Evolutionary conservation across 1,140 invertebrate genomes (phyloP).

Genomic region (Schmidtea mediterranea): DNA sequence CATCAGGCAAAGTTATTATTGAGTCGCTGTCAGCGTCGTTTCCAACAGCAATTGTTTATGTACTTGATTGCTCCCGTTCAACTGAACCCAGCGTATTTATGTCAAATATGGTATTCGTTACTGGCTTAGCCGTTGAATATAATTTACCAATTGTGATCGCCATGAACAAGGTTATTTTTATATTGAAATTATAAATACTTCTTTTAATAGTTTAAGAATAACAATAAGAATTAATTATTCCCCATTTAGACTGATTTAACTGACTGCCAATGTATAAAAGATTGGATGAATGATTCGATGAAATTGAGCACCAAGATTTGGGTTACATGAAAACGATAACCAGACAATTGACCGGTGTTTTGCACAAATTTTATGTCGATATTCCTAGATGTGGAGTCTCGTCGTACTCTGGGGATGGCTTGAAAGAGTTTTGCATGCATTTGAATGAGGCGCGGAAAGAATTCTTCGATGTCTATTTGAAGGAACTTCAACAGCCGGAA

Average conservation of each 20-base stretch:
- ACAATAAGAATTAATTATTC: too few relatives aligned
- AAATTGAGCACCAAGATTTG: too few relatives aligned
- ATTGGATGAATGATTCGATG: too few relatives aligned
- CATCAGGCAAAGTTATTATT: constrained; percentile 82
- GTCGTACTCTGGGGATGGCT: neutral
- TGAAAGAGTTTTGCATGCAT: neutral
- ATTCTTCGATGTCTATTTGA: too few relatives aligned
- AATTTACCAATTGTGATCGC: constrained; percentile 76
- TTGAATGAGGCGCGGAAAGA: too few relatives aligned
- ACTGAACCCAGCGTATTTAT: constrained; percentile 84
- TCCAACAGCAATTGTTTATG: constrained; percentile 76
- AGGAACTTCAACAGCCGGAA: too few relatives aligned
- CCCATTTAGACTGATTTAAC: too few relatives aligned
- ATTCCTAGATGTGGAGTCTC: neutral
- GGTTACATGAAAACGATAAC: constrained; percentile 1
- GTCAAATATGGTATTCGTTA: constrained; percentile 98
- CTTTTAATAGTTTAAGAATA: too few relatives aligned
- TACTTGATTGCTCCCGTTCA: constrained; percentile 69
- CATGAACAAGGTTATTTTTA: constrained; percentile 96
- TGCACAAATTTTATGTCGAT: neutral
- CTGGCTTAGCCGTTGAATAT: constrained; percentile 94
- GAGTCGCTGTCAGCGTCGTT: constrained; percentile 70
- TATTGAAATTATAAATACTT: too few relatives aligned
- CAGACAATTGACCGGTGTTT: neutral
- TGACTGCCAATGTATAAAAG: too few relatives aligned